Evolutionary conservation across 1,140 invertebrate genomes (phyloP).

Genomic region (Drosophila mayri): DNA sequence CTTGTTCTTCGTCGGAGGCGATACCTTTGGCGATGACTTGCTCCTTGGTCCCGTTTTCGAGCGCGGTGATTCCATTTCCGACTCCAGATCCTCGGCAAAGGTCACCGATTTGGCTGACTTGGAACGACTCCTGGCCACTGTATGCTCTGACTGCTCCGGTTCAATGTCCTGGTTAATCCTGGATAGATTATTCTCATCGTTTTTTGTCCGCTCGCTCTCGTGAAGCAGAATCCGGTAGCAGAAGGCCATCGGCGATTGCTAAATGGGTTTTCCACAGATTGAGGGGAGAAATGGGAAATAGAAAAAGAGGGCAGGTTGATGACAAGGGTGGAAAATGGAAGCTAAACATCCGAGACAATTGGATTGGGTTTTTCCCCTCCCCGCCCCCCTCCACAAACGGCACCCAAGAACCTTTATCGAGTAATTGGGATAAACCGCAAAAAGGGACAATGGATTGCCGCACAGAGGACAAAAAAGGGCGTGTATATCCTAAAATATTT

Average conservation of each 20-base stretch:
- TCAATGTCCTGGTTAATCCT: conserved; percentile 70
- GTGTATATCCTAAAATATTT: conserved; percentile 21
- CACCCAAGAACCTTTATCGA: conserved; percentile 24
- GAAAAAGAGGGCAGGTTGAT: conserved; percentile 31
- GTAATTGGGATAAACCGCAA: conserved; percentile 50
- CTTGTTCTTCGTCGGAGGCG: conserved; percentile 27
- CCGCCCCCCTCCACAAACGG: neutral
- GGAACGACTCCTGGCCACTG: conserved; percentile 6
- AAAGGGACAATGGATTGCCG: conserved; percentile 30
- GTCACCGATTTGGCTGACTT: conserved; percentile 62
- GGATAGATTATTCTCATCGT: conserved; percentile 66
- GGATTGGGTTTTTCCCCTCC: conserved; percentile 36
- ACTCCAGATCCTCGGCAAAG: conserved; percentile 65
- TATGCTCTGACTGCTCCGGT: conserved; percentile 12
- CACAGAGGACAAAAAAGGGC: conserved; percentile 14
- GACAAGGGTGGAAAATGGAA: conserved; percentile 34
- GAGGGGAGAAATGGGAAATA: conserved; percentile 14
- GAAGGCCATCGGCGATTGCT: conserved; percentile 81
- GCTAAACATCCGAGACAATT: conserved; percentile 61
- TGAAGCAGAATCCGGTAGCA: conserved; percentile 74
- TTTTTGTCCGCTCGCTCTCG: conserved; percentile 59
- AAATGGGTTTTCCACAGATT: neutral
- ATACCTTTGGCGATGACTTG: conserved; percentile 33
- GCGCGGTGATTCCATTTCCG: conserved; percentile 31
- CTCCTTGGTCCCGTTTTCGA: conserved; percentile 20